Base-by-base conservation (phyloP, 2,888 invertebrate species). In the Calliopum simillimum region DNA sequence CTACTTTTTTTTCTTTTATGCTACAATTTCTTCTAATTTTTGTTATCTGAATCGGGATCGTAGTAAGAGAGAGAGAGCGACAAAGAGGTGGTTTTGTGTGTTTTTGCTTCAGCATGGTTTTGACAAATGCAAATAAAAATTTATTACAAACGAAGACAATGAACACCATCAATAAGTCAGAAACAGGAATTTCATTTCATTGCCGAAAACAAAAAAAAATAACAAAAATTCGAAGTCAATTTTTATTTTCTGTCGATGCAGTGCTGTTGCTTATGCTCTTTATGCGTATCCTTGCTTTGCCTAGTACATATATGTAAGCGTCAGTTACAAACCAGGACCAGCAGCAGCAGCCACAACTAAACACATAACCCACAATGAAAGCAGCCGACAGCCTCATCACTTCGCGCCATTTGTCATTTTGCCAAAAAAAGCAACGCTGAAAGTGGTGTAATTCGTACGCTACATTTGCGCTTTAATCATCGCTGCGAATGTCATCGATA, bases 141-240 rank as follows among this genome's bases (percentile, higher is more conserved):
- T 75, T 75, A 76, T 75, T 75, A 75, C 73, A 73, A 59, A 71
- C 71, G 69, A 74, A 74, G 73, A 75, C 73, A 76, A 74, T 71
- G 73, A 77, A 76, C 72, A 75, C 68, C 81, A 81, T 83, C 83
- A 82, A 83, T 83, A 82, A 82, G 82, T 80, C 83, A 82, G 77
- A 78, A 77, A 78, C 80, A 80, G 84, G 81, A 83, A 82, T 82
- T 83, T 81, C 80, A 82, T 82, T 83, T 72, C 71, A 74, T 72
- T 74, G 74, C 71, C 73, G 74, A 70, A 68, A 72, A 33, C 2
- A 33, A 33, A 33, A 4, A 33, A 33, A 6, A 33, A n/a, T n/a
- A n/a, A n/a, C n/a, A n/a, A n/a, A 4, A 33, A 33, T 8, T 33
- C 8, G 5, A 33, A 4, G 8, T 33, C 4, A 33, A 3, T 33